Evolutionary conservation across 1,140 invertebrate genomes (phyloP).

Genomic region (Homalodisca vitripennis): DNA sequence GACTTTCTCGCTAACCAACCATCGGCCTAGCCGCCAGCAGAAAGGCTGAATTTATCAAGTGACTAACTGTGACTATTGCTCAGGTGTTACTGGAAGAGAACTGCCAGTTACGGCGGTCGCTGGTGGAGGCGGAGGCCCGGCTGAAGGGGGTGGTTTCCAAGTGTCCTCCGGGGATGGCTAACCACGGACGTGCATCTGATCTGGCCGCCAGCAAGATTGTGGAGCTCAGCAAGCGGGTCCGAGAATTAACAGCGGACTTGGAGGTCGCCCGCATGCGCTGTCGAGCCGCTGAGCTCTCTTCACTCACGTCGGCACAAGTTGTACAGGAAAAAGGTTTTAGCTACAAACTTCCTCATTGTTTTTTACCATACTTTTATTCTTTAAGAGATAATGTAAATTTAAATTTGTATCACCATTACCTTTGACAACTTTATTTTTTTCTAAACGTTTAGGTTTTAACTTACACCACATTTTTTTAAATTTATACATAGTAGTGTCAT

Average conservation of each 20-base stretch:
- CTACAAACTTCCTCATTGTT: background rate
- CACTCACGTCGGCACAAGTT: background rate
- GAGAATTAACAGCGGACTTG: constrained; percentile 50
- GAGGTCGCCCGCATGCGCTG: constrained; percentile 39
- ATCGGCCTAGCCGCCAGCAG: too few relatives aligned
- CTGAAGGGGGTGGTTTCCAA: constrained; percentile 18
- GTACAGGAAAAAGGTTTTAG: background rate
- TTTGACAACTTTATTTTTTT: too few relatives aligned
- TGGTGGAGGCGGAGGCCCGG: constrained; percentile 26
- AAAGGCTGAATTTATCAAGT: too few relatives aligned
- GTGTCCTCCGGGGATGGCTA: constrained; percentile 26
- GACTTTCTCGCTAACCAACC: too few relatives aligned
- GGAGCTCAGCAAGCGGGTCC: constrained; percentile 51
- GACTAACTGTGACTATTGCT: too few relatives aligned
- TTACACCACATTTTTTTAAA: too few relatives aligned
- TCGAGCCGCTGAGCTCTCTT: constrained; percentile 24
- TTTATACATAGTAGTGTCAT: too few relatives aligned
- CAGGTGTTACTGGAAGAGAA: constrained; percentile 28
- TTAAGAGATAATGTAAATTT: too few relatives aligned
- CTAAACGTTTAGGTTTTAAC: too few relatives aligned
- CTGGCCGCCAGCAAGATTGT: constrained; percentile 48
- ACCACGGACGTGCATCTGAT: constrained; percentile 37
- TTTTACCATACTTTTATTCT: too few relatives aligned
- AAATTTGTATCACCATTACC: too few relatives aligned
- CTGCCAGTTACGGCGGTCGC: constrained; percentile 1